Conservation (phyloP, 2,797 vertebrate species). For the Acrocephalus scirpaceus region DNA sequence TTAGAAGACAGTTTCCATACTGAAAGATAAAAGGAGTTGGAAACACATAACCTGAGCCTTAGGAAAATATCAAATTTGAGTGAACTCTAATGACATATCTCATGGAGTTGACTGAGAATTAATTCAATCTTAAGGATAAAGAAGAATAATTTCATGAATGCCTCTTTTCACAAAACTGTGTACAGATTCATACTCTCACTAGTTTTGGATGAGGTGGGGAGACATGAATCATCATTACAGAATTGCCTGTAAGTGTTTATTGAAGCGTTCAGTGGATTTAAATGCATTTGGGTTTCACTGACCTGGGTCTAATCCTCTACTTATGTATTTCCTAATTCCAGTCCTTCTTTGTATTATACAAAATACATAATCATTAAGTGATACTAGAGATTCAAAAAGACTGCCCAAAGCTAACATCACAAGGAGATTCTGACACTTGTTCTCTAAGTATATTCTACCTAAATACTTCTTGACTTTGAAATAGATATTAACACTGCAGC, state of each 20-base stretch:
- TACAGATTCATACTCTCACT: background rate
- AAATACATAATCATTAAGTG: background rate
- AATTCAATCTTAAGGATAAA: background rate
- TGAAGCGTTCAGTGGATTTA: accelerated
- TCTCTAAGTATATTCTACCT: background rate
- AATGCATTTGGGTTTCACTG: background rate
- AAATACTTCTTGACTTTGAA: background rate
- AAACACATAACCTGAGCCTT: background rate
- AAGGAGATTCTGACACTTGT: background rate
- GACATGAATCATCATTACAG: background rate
- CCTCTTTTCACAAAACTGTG: background rate
- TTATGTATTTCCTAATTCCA: background rate
- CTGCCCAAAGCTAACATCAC: background rate
- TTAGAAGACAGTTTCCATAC: background rate
- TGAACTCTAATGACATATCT: background rate
- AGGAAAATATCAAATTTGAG: background rate
- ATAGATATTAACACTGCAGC: background rate
- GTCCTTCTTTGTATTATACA: background rate
- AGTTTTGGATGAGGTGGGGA: background rate
- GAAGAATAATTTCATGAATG: background rate
- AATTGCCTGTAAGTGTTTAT: background rate
- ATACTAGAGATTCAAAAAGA: background rate
- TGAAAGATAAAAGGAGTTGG: background rate
- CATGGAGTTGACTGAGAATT: background rate
- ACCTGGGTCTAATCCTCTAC: background rate